These are phyloP conservation scores for Phaedon cochleariae DNA, from an alignment of 2,888 invertebrate species.

Conservation along the genomic window DNA sequence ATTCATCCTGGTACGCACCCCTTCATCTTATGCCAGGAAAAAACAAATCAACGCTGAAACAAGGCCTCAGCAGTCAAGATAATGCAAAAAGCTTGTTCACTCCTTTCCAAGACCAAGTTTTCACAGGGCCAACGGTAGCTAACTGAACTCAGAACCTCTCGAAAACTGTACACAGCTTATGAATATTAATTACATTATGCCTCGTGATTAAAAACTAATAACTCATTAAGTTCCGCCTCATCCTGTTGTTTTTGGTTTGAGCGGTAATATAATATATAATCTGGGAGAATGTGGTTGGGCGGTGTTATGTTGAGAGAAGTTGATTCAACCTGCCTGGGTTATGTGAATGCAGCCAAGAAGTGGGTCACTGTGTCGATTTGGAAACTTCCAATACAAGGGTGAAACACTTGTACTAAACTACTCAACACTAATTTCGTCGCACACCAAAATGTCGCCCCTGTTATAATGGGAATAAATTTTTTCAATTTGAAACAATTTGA, in stretches of 20 bases:
- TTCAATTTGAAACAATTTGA: no score
- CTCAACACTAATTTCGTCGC: no score
- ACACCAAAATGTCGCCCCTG: no score
- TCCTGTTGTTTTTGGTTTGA: conserved; percentile 33
- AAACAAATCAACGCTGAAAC: background rate
- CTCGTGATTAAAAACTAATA: conserved; percentile 44
- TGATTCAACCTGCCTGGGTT: background rate
- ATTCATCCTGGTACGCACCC: no score
- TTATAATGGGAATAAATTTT: no score
- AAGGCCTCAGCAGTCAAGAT: background rate
- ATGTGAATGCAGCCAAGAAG: background rate
- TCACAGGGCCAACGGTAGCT: background rate
- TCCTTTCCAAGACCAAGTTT: background rate
- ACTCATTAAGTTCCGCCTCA: conserved; percentile 38
- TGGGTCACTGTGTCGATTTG: background rate
- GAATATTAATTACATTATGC: conserved; percentile 44
- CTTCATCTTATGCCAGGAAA: background rate
- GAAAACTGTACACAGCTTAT: conserved; percentile 35
- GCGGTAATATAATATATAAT: conserved; percentile 32
- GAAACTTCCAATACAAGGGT: no score
- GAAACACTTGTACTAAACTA: no score
- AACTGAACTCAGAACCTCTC: background rate
- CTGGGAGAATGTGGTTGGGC: conserved; percentile 10
- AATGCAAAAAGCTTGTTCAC: background rate
- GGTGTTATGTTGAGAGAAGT: background rate